Percentiles rank a stretch among this genome's conserved stretches.
Conservation (phyloP, 2,888 invertebrate genomes). For the Pyrrhosoma nymphula region DNA sequence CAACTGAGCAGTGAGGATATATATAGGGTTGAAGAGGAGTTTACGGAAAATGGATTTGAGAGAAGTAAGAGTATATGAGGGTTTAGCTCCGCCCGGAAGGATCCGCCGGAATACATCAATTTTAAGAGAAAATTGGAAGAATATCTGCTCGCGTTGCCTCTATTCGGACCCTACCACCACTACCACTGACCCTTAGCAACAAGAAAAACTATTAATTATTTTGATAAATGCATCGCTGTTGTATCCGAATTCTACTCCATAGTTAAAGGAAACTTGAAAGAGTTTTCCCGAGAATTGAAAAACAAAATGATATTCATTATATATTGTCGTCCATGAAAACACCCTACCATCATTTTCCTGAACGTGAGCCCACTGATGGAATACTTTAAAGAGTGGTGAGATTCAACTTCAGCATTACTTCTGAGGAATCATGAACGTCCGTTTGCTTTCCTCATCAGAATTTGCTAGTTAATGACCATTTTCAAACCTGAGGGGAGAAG, state of each 20-base stretch:
- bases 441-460: too few species aligned
- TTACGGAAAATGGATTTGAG: neutral
- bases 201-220: neutral
- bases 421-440: too few species aligned
- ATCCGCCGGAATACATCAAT: neutral
- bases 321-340: too few species aligned
- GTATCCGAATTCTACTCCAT: neutral
- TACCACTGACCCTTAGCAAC: neutral
- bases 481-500: too few species aligned
- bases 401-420: too few species aligned
- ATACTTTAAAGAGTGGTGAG: too few species aligned
- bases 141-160: neutral
- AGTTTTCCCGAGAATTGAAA: neutral
- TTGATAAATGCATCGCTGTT: neutral
- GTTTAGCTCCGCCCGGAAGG: neutral
- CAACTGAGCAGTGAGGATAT: neutral
- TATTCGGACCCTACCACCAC: neutral
- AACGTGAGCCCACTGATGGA: too few species aligned
- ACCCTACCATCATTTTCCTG: too few species aligned
- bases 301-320: too few species aligned
- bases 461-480: too few species aligned
- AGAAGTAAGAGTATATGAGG: neutral
- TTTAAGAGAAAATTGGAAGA: conserved; percentile 29
- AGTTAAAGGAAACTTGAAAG: neutral
- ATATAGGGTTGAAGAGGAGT: neutral